Evolutionary conservation across 2,113 vertebrate genomes (phyloP).

Genomic region (Engystomops pustulosus): DNA sequence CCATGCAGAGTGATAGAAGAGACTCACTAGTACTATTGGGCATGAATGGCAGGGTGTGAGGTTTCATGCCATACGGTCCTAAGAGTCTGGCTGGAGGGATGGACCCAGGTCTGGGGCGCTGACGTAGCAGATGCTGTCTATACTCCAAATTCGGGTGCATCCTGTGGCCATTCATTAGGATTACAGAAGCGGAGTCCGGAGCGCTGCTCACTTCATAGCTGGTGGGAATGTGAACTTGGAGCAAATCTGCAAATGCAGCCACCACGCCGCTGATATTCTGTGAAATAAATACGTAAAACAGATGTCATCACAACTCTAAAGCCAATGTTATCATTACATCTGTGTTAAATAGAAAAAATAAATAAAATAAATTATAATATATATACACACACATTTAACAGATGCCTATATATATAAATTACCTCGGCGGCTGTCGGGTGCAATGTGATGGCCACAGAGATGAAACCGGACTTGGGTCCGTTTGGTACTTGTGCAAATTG

Average conservation of each 20-base stretch:
- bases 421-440: slow-evolving; percentile 92
- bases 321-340: no score
- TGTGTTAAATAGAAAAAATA: no score
- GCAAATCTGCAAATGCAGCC: slow-evolving; percentile 86
- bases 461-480: slow-evolving; percentile 86
- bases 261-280: slow-evolving; percentile 89
- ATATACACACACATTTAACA: no score
- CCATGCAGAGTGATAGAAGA: neutral
- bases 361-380: no score
- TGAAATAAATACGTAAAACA: slow-evolving; percentile 11
- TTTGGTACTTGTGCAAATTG: slow-evolving; percentile 80
- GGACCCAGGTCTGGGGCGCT: slow-evolving; percentile 72
- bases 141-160: slow-evolving; percentile 73
- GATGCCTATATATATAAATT: slow-evolving; percentile 15
- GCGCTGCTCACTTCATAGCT: slow-evolving; percentile 88
- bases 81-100: slow-evolving; percentile 71
- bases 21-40: slow-evolving; percentile 83
- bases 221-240: slow-evolving; percentile 82
- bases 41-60: slow-evolving; percentile 78
- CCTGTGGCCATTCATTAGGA: slow-evolving; percentile 76
- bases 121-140: slow-evolving; percentile 74
- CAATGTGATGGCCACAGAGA: slow-evolving; percentile 93
- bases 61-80: slow-evolving; percentile 76
- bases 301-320: no score
- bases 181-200: slow-evolving; percentile 77